A percentile compares a stretch with the other conserved stretches of the same genome.
Conservation (phyloP, 2,888 invertebrate genomes). For the Acanthosepion pharaonis region DNA sequence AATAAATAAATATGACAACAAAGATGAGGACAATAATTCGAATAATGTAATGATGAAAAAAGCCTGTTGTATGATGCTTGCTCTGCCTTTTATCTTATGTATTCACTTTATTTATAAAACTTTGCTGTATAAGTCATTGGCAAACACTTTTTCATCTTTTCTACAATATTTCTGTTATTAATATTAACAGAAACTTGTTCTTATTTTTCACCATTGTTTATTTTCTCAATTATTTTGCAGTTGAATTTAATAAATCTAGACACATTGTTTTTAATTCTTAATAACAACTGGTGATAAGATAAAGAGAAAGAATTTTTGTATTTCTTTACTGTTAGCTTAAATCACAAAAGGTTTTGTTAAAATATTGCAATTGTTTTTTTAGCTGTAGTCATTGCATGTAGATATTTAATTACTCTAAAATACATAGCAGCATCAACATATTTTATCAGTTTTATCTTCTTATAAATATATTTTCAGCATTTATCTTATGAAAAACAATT, state of each 20-base stretch:
- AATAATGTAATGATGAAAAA: too few relatives aligned
- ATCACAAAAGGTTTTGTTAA: background rate
- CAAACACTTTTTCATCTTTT: background rate
- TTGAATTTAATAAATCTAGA: background rate
- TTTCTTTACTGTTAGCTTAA: background rate
- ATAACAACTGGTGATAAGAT: background rate
- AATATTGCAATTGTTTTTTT: too few relatives aligned
- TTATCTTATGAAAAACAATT: too few relatives aligned
- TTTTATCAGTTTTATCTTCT: too few relatives aligned
- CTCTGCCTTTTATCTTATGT: background rate
- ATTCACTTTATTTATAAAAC: background rate
- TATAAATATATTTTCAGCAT: too few relatives aligned
- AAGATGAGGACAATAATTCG: too few relatives aligned
- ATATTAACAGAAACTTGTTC: background rate
- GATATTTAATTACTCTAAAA: too few relatives aligned
- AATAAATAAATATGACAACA: too few relatives aligned
- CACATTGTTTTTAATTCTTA: background rate
- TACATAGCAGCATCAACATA: too few relatives aligned
- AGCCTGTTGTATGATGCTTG: background rate
- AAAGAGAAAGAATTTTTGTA: background rate
- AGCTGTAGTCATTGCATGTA: too few relatives aligned
- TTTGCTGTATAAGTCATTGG: background rate
- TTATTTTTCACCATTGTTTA: background rate
- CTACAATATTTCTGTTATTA: background rate
- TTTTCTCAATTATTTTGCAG: background rate